These are phyloP conservation scores for Ibidorhyncha struthersii DNA, from an alignment of 2,113 vertebrate genomes.

Conservation along the genomic window DNA sequence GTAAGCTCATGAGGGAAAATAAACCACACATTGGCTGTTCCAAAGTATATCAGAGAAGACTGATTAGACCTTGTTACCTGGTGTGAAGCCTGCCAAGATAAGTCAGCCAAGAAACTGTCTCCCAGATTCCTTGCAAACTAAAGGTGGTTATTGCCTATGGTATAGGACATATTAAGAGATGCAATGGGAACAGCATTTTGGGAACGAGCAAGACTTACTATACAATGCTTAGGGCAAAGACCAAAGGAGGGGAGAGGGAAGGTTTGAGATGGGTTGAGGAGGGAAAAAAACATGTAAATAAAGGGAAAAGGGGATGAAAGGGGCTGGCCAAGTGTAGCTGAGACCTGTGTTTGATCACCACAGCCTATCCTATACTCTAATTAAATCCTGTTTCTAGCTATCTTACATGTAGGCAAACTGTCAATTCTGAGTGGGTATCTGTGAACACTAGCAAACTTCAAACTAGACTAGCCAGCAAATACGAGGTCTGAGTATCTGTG, in stretches of 20 bases:
- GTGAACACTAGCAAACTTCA: background rate
- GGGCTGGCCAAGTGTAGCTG: background rate
- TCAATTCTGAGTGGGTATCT: background rate
- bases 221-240: background rate
- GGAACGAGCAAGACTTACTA: background rate
- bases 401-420: fast-evolving
- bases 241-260: background rate
- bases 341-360: background rate
- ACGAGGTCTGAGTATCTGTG: background rate
- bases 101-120: background rate
- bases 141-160: background rate
- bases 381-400: background rate
- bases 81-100: background rate
- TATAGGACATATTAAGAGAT: background rate
- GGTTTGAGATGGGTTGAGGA: background rate
- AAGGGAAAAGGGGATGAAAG: background rate
- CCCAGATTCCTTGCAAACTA: background rate
- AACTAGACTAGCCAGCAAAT: background rate
- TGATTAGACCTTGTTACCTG: background rate
- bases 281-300: background rate
- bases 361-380: background rate
- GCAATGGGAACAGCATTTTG: background rate
- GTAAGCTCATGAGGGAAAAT: background rate
- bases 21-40: background rate
- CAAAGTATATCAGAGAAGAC: background rate